Evolutionary conservation across 2,113 vertebrate genomes (phyloP).

Genomic region (Alces alces): DNA sequence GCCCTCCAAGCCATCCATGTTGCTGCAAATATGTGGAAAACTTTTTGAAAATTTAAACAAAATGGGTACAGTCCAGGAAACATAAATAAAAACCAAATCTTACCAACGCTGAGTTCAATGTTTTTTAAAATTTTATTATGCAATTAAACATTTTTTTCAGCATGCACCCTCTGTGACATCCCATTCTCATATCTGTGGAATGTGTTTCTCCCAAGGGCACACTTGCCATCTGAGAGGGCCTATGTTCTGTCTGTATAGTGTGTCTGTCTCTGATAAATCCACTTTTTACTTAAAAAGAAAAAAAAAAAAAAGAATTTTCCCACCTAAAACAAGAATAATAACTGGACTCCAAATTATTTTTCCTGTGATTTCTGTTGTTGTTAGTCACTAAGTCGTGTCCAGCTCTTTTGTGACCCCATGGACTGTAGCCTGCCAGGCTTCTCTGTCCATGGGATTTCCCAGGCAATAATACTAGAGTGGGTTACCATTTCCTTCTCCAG

Average conservation of each 20-base stretch:
- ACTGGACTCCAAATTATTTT: not conserved
- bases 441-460: not conserved
- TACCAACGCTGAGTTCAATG: not conserved
- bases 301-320: not conserved
- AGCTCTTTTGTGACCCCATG: too few relatives aligned
- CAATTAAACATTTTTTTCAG: not conserved
- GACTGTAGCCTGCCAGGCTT: too few relatives aligned
- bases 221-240: not conserved
- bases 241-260: not conserved
- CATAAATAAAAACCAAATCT: not conserved
- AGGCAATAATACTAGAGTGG: not conserved
- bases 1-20: not conserved
- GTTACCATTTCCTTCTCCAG: not conserved
- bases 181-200: not conserved
- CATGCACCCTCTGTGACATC: not conserved
- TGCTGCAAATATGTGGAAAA: not conserved
- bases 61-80: not conserved
- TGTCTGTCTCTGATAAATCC: not conserved
- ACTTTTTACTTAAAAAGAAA: not conserved
- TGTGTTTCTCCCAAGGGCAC: not conserved
- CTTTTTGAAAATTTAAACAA: not conserved
- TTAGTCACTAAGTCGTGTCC: not conserved
- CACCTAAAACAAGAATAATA: not conserved
- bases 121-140: not conserved
- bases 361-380: not conserved